A percentile compares a stretch with the other conserved stretches of the same genome.
These are phyloP conservation scores for Misgurnus anguillicaudatus DNA, from an alignment of 2,113 vertebrate genomes.

Conservation along the genomic window DNA sequence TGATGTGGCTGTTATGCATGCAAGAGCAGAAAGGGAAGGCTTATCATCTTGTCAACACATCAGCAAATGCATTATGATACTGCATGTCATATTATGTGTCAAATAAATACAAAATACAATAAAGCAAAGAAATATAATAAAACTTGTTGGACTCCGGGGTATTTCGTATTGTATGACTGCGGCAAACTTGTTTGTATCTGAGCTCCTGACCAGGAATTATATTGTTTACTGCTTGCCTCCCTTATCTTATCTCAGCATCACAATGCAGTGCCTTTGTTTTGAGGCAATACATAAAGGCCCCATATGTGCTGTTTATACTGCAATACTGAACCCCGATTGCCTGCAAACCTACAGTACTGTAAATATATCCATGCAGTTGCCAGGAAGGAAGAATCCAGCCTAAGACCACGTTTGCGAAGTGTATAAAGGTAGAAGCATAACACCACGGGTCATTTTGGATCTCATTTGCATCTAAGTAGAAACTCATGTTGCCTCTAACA, in stretches of 20 bases:
- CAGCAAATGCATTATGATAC: background rate
- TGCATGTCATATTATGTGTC: background rate
- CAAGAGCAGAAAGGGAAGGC: background rate
- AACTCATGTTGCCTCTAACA: background rate
- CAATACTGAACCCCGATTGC: background rate
- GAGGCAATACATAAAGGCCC: background rate
- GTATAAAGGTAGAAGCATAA: background rate
- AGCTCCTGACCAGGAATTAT: background rate
- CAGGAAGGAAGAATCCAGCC: background rate
- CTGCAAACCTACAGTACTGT: background rate
- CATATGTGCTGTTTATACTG: background rate
- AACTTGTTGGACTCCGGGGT: background rate
- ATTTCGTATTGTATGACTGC: conserved; percentile 8
- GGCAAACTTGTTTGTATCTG: background rate
- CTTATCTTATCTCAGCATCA: conserved; percentile 9
- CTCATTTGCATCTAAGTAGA: background rate
- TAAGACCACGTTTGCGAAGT: background rate
- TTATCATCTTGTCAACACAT: background rate
- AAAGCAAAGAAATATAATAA: conserved; percentile 1
- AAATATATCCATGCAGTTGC: background rate
- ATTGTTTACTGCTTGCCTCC: background rate
- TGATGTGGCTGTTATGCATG: background rate
- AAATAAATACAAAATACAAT: background rate
- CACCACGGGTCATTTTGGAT: background rate
- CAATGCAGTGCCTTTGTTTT: background rate